Base-by-base conservation (phyloP, 2,797 vertebrate genomes). In the Catostomus latipinnis region DNA sequence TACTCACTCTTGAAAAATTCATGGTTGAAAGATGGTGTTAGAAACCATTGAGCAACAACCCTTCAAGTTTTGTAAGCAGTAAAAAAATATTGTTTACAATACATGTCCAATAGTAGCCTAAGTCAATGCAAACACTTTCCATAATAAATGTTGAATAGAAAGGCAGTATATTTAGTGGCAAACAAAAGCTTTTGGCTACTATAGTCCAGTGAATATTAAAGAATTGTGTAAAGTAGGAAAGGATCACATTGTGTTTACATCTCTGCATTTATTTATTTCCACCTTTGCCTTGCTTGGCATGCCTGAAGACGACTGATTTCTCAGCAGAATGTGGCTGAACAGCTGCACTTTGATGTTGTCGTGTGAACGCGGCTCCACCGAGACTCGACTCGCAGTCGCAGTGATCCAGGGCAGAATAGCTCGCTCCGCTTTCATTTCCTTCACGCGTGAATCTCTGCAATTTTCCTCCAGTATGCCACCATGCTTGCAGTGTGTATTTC, bases 351-450 rank as follows among this genome's bases (percentile, higher is more conserved):
- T 93, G 90, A 92, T 90, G 91, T 89, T 87, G 85, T 86, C 34
- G 4, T 0, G 34, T 34, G 34, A 34, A 34, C 34, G 4, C 2
- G 34, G 34, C 79, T 85, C 81, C 86, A 22, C 82, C 82, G 82
- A 87, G 90, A 85, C 80, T 84, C 83, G 84, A 81, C 1, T 13
- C 78, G 88, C 87, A 92, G 91, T 92, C 89, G 88, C 71, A 57
- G 87, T 78, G 86, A 89, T 87, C 87, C 81, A 85, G 87, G 89
- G 89, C 89, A 85, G 87, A 90, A 89, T 86, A 86, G 86, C 81
- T 75, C 75, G 34, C 34, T 34, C 81, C 8, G 89, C 92, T 93
- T 94, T 93, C 91, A 93, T 93, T 90, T 93, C 84, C 67, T 86
- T 69, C 89, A 89, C 90, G 90, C 89, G 88, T 89, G 89, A 87